phyloP scores from a whole-genome alignment of 2,113 vertebrate genomes.

The Amphiprion ocellaris region DNA sequence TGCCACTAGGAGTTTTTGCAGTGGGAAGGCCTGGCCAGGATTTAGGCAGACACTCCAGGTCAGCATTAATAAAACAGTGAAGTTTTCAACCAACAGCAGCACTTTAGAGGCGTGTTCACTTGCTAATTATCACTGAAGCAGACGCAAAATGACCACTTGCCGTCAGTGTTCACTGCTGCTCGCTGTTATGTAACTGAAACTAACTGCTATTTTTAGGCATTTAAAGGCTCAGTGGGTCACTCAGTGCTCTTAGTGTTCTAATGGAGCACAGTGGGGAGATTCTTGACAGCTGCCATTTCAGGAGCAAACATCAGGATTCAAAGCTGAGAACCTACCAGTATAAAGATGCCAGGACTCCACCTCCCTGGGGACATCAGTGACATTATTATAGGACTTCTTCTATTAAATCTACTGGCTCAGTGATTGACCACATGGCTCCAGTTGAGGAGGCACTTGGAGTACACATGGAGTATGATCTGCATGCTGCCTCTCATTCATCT shows the following conservation, averaged over 20 bases:
- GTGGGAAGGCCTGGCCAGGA: no score
- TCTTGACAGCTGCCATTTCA: not conserved
- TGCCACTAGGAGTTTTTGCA: no score
- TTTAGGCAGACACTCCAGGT: no score
- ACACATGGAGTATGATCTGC: no score
- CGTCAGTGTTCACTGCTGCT: not conserved
- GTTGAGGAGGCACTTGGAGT: no score
- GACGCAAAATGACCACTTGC: not conserved
- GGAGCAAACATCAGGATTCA: not conserved
- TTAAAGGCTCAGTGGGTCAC: not conserved
- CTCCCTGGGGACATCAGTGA: not conserved
- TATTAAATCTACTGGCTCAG: not conserved
- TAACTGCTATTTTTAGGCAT: not conserved
- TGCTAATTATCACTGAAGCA: no score
- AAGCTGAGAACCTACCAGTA: not conserved
- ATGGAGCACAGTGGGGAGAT: not conserved
- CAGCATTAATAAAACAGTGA: no score
- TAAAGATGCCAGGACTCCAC: not conserved
- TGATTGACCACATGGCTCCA: not conserved
- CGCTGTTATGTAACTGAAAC: not conserved
- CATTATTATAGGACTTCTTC: not conserved
- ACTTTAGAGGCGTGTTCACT: no score
- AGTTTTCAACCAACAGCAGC: no score
- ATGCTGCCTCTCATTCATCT: no score
- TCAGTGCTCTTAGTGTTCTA: not conserved